A percentile compares a stretch with the other conserved stretches of the same genome.
These are phyloP conservation scores for Datnioides undecimradiatus DNA, from an alignment of 2,113 vertebrate genomes.

Conservation along the genomic window DNA sequence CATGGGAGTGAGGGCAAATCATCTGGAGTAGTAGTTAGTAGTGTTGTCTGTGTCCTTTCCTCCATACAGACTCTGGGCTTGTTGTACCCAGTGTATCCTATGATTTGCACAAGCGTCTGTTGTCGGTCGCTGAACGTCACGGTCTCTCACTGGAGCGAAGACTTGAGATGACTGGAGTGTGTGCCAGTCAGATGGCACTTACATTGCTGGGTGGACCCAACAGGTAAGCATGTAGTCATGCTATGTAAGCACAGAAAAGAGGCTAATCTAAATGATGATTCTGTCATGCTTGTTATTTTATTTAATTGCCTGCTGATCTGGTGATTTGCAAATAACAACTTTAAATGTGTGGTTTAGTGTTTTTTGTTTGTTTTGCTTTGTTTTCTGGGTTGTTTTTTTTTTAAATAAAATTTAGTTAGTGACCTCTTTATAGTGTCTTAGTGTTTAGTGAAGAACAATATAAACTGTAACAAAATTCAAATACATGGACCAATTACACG, in stretches of 20 bases:
- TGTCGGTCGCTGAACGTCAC: slow-evolving; percentile 91
- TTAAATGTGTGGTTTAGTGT: background rate
- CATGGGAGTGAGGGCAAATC: background rate
- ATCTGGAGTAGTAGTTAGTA: background rate
- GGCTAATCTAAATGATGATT: background rate
- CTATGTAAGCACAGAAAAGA: background rate
- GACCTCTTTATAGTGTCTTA: no score
- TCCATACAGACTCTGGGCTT: slow-evolving; percentile 90
- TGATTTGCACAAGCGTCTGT: slow-evolving; percentile 94
- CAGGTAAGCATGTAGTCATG: slow-evolving; percentile 84
- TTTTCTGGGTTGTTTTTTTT: no score
- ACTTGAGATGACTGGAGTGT: slow-evolving; percentile 97
- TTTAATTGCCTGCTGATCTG: background rate
- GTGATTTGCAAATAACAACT: background rate
- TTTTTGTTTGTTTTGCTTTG: no score
- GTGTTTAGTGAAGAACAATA: background rate
- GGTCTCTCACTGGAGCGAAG: slow-evolving; percentile 94
- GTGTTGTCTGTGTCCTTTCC: slow-evolving; percentile 9
- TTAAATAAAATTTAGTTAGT: background rate
- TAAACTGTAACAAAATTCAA: background rate
- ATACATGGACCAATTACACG: no score
- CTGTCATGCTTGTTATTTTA: no score
- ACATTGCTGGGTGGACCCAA: slow-evolving; percentile 97
- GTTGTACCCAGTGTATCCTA: slow-evolving; percentile 95
- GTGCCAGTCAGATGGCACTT: slow-evolving; percentile 97